Conservation (phyloP, 2,888 invertebrate genomes). For the Branchellion lobata region DNA sequence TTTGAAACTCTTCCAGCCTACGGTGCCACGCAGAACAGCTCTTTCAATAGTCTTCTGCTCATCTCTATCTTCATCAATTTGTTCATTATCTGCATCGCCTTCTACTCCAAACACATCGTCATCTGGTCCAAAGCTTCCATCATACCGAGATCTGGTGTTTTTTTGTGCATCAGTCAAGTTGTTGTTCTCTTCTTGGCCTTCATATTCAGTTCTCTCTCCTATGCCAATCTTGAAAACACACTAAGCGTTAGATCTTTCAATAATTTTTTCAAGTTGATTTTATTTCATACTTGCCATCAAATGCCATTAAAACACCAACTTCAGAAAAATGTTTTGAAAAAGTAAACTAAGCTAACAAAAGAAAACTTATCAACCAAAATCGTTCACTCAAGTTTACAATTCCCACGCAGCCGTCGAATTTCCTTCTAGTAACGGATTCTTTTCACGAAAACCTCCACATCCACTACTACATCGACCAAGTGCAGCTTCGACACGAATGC, state of each 20-base stretch:
- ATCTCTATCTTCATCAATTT: neutral
- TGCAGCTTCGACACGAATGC: slow-evolving; percentile 6
- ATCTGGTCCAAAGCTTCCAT: neutral
- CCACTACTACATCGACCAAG: slow-evolving; percentile 9
- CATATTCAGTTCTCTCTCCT: neutral
- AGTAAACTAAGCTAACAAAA: too few relatives aligned
- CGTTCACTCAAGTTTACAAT: too few relatives aligned
- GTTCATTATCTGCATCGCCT: neutral
- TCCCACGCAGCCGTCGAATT: slow-evolving; percentile 14
- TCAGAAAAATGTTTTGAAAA: neutral
- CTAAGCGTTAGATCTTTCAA: neutral
- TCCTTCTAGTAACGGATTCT: neutral
- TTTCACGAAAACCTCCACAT: neutral
- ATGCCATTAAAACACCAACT: too few relatives aligned
- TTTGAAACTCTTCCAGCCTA: neutral
- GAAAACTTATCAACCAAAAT: too few relatives aligned
- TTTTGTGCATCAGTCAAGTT: neutral
- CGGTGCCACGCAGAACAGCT: neutral
- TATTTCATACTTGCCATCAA: too few relatives aligned
- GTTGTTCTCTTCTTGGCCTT: neutral
- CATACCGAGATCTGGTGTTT: neutral
- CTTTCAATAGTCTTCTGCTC: neutral
- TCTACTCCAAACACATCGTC: neutral
- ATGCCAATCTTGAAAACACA: neutral
- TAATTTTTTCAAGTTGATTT: too few relatives aligned